These are phyloP conservation scores for Drosophila eohydei DNA, from an alignment of 2,888 invertebrate genomes.

Conservation along the genomic window DNA sequence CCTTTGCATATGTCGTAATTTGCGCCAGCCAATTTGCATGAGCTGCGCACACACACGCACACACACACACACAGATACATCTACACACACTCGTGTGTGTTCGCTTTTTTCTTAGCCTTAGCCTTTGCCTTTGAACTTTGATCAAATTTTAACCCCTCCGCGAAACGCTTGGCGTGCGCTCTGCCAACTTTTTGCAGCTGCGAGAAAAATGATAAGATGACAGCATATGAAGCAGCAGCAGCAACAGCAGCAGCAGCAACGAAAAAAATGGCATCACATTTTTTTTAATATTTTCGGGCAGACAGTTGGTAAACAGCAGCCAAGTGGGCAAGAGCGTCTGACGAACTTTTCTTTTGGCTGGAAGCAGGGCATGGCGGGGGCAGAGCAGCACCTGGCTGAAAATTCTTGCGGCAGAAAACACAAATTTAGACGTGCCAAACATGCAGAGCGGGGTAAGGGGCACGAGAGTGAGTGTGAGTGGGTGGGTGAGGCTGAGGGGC, in stretches of 20 bases:
- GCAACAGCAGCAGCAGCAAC: constrained; percentile 18
- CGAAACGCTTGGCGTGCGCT: constrained; percentile 24
- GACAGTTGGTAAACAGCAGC: constrained; percentile 74
- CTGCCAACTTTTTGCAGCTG: constrained; percentile 43
- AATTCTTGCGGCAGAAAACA: constrained; percentile 40
- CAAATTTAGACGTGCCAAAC: constrained; percentile 53
- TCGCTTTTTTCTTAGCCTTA: constrained; percentile 42
- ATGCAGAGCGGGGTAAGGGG: background rate
- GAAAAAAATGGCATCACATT: constrained; percentile 70
- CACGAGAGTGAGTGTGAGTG: too few relatives aligned
- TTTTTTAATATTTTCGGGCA: constrained; percentile 73
- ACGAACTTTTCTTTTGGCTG: constrained; percentile 1
- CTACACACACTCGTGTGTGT: background rate
- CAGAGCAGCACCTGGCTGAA: constrained; percentile 58
- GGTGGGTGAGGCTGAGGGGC: too few relatives aligned
- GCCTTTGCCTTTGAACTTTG: constrained; percentile 75
- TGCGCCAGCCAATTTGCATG: constrained; percentile 71
- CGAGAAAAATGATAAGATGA: constrained; percentile 79
- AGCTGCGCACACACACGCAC: constrained; percentile 12
- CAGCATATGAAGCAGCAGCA: constrained; percentile 65
- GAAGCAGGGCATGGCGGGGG: background rate
- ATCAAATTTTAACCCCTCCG: constrained; percentile 73
- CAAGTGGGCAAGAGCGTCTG: constrained; percentile 37
- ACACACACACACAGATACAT: constrained; percentile 2
- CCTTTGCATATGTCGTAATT: constrained; percentile 70